Conservation (phyloP, 1,140 invertebrate genomes). For the Potamilus streckersoni region DNA sequence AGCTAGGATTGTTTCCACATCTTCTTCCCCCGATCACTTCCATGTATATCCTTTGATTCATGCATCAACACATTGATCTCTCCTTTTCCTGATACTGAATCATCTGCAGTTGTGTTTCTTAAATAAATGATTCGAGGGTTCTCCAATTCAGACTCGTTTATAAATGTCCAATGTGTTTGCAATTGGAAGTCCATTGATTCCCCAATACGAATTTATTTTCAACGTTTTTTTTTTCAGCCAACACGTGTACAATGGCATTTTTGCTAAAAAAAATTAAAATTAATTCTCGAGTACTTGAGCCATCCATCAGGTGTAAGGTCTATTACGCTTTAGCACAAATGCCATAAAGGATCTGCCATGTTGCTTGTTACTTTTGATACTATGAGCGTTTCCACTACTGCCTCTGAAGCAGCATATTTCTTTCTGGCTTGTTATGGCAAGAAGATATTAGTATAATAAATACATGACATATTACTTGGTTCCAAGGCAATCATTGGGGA, state of each 20-base stretch:
- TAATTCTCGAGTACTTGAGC: too few relatives aligned
- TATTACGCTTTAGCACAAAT: slow-evolving; percentile 26
- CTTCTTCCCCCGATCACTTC: neutral
- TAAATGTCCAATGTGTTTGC: too few relatives aligned
- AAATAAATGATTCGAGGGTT: neutral
- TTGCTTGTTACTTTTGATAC: slow-evolving; percentile 24
- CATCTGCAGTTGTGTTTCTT: neutral
- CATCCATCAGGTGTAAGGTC: slow-evolving; percentile 25
- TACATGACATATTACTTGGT: slow-evolving; percentile 48
- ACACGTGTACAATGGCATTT: slow-evolving; percentile 55
- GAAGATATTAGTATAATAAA: slow-evolving; percentile 51
- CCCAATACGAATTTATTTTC: neutral
- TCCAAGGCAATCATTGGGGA: slow-evolving; percentile 51
- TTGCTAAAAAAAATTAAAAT: too few relatives aligned
- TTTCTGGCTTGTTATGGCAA: slow-evolving; percentile 29
- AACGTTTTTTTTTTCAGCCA: slow-evolving; percentile 63
- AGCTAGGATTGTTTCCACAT: too few relatives aligned
- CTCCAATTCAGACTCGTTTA: too few relatives aligned
- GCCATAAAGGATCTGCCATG: slow-evolving; percentile 16
- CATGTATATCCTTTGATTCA: neutral
- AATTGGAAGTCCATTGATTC: neutral
- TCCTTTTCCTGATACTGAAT: neutral
- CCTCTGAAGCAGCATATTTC: slow-evolving; percentile 27
- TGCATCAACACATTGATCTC: neutral
- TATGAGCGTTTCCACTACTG: slow-evolving; percentile 41